A percentile compares a stretch with the other conserved stretches of the same genome.
phyloP scores from a whole-genome alignment of 2,113 vertebrate genomes.

The Trachemys scripta region DNA sequence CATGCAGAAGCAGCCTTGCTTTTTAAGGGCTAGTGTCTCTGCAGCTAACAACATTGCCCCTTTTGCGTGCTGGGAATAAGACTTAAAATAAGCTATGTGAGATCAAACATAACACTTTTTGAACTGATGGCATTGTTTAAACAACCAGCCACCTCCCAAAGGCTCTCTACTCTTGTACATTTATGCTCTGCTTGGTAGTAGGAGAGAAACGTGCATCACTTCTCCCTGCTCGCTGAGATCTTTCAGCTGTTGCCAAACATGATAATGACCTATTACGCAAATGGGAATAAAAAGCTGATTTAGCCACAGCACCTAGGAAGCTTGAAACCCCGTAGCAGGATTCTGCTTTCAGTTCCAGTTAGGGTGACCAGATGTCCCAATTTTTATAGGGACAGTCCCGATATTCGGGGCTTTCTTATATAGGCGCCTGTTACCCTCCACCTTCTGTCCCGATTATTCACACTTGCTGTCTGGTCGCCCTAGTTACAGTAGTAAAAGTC shows the following conservation, averaged over 20 bases:
- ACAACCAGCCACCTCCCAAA: neutral
- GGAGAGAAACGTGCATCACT: neutral
- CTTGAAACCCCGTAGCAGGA: neutral
- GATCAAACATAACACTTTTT: rapidly evolving
- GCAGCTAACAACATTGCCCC: neutral
- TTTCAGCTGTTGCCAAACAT: neutral
- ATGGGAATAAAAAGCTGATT: neutral
- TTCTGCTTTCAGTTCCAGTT: neutral
- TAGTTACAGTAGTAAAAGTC: neutral
- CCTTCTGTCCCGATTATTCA: too few species aligned
- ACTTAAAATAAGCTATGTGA: rapidly evolving
- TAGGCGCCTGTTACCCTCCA: too few species aligned
- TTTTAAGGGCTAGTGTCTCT: neutral
- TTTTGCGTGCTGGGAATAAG: rapidly evolving
- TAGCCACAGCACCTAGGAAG: too few species aligned
- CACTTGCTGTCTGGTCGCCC: too few species aligned
- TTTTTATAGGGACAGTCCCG: too few species aligned
- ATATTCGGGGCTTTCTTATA: too few species aligned
- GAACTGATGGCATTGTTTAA: neutral
- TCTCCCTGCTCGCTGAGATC: neutral
- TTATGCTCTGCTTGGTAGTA: neutral
- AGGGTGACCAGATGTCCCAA: too few species aligned
- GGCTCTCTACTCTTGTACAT: neutral
- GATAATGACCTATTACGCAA: neutral
- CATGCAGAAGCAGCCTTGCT: neutral